phyloP scores from a whole-genome alignment of 2,797 vertebrate species.

The Salarias fasciatus region DNA sequence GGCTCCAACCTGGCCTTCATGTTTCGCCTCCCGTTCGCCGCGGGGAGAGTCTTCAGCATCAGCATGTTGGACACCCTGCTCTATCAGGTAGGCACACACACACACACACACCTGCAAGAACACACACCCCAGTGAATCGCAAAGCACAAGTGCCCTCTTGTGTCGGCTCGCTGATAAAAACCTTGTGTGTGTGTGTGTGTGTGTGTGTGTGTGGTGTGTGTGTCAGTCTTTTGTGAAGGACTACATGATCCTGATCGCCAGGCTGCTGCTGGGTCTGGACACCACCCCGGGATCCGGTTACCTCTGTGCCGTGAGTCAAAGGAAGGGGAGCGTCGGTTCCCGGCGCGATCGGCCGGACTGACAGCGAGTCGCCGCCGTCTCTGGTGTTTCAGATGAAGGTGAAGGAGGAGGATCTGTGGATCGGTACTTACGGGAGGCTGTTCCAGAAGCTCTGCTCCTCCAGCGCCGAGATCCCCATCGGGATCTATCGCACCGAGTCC shows the following conservation, averaged over 20 bases:
- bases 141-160: conserved; percentile 62
- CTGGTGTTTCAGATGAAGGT: conserved; percentile 80
- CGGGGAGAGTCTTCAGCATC: conserved; percentile 87
- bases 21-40: conserved; percentile 87
- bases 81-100: no score
- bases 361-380: not conserved
- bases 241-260: conserved; percentile 88
- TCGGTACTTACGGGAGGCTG: conserved; percentile 83
- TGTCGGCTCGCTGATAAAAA: conserved; percentile 49
- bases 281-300: conserved; percentile 87
- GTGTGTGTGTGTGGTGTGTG: conserved; percentile 50
- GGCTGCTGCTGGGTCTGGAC: conserved; percentile 85
- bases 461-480: conserved; percentile 87
- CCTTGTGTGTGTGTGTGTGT: conserved; percentile 27
- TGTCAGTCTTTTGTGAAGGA: conserved; percentile 88
- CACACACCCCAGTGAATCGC: no score
- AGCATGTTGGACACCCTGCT: conserved; percentile 88
- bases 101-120: no score
- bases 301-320: conserved; percentile 84
- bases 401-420: conserved; percentile 86
- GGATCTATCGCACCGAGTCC: conserved; percentile 85
- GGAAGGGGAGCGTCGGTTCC: not conserved
- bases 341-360: no score
- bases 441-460: conserved; percentile 89
- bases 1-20: conserved; percentile 88